phyloP scores from a whole-genome alignment of 2,113 vertebrate genomes.

The Clupea harengus region DNA sequence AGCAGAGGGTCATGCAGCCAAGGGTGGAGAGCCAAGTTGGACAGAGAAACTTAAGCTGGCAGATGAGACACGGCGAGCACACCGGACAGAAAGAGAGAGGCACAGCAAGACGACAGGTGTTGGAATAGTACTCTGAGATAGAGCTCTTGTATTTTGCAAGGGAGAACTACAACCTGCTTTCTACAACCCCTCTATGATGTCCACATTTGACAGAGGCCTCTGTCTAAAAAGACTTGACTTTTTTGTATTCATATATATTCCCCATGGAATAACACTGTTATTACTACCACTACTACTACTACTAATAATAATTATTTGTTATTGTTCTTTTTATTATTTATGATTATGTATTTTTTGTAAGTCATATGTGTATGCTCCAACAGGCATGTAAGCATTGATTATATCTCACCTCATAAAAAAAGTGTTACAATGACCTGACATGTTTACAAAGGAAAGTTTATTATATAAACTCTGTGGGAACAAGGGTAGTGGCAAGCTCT shows the following conservation, averaged over 20 bases:
- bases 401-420: neutral
- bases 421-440: neutral
- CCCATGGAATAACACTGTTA: too few species aligned
- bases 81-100: neutral
- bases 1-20: neutral
- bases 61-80: neutral
- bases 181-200: neutral
- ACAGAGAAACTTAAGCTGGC: neutral
- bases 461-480: neutral
- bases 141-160: neutral
- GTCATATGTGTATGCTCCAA: neutral
- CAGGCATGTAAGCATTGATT: neutral
- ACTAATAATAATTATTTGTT: neutral
- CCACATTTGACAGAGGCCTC: too few species aligned
- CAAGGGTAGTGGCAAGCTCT: neutral
- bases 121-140: neutral
- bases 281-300: too few species aligned
- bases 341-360: neutral
- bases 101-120: neutral
- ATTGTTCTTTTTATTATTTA: too few species aligned
- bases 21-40: neutral
- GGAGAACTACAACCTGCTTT: neutral
- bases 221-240: too few species aligned
- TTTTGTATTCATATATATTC: too few species aligned
- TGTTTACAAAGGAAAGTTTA: neutral